Percentiles rank a stretch among this genome's conserved stretches.
Evolutionary conservation across 2,797 vertebrate species (phyloP).

Genomic region (Trematomus bernacchii): DNA sequence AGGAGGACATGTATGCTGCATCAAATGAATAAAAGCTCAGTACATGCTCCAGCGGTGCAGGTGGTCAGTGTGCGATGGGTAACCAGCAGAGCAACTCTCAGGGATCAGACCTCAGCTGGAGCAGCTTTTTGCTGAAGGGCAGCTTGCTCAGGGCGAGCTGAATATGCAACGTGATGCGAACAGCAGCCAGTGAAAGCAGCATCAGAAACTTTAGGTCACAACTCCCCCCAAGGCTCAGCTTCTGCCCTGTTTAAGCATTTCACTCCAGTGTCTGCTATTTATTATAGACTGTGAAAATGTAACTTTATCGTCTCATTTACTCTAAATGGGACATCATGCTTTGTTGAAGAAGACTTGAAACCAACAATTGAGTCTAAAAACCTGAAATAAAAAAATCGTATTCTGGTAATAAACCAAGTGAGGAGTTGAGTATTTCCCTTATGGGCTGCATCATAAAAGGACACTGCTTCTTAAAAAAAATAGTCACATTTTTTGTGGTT

Average conservation of each 20-base stretch:
- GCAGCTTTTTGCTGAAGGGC: conserved; percentile 29
- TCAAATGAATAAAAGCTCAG: conserved; percentile 67
- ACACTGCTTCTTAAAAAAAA: not conserved
- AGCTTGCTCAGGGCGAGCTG: conserved; percentile 31
- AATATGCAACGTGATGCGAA: conserved; percentile 37
- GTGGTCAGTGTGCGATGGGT: conserved; percentile 46
- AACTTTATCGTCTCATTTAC: too few species aligned
- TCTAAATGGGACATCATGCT: too few species aligned
- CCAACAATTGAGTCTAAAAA: too few species aligned
- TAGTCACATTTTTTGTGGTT: not conserved
- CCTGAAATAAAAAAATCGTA: too few species aligned
- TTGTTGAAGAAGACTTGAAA: too few species aligned
- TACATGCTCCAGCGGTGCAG: conserved; percentile 60
- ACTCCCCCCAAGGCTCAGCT: conserved; percentile 5
- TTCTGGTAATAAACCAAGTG: too few species aligned
- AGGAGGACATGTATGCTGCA: conserved; percentile 51
- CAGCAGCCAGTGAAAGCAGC: conserved; percentile 26
- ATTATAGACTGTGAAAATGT: too few species aligned
- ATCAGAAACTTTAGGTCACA: conserved; percentile 24
- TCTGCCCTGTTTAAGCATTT: conserved; percentile 24
- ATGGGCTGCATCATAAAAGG: not conserved
- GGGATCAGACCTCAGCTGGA: conserved; percentile 60
- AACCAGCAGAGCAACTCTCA: conserved; percentile 25
- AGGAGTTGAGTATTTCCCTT: too few species aligned
- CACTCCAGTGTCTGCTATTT: not conserved